Evolutionary conservation across 1,140 invertebrate genomes (phyloP), one percentile per base, ranked within the genome.

Genomic region (Drosophila micromelanica): DNA sequence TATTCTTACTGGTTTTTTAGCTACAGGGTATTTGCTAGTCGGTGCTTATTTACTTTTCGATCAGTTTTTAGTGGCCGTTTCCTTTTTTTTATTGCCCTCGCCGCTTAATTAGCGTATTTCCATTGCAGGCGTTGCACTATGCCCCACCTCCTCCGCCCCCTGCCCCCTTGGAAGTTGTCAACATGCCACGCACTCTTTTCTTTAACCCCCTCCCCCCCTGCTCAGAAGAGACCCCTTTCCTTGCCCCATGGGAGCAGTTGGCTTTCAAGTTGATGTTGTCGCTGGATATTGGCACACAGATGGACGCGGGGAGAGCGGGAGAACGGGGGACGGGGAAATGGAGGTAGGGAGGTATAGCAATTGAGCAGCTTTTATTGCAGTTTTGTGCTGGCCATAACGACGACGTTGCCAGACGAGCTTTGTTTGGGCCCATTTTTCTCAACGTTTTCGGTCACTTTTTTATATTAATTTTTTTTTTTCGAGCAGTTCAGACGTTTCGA

Each of bases 101-200:
- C 42, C 65, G 78, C 78, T 73, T 80, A 80, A 80, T 80, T 80
- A 76, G 78, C 73, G 55, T 54, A 68, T 61, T 80, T 73, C 73
- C 46, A 23, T 48, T 49, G 57, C 52, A 72, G 23, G 13, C 61
- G 55, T n/a, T 43, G 54, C 52, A 56, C 38, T 43, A n/a, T n/a
- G n/a, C n/a, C n/a, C n/a, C n/a, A n/a, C 2, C 7, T 23, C 13
- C 5, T 7, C 8, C 27, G 3, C 7, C n/a, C 9, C n/a, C 40
- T 5, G 3, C 5, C 7, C 13, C 9, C 1, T 12, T 2, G 40
- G 0, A 20, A 35, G 32, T 45, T 15, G 13, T 17, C 42, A 45
- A 45, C 20, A 11, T 27, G 5, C 0, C 17, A 46, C 15, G 9
- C 23, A 4, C 12, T 23, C 20, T 23, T 23, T 23, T 23, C 20